These are phyloP conservation scores for Diachrysia chrysitis DNA, from an alignment of 2,888 invertebrate species.

Conservation along the genomic window DNA sequence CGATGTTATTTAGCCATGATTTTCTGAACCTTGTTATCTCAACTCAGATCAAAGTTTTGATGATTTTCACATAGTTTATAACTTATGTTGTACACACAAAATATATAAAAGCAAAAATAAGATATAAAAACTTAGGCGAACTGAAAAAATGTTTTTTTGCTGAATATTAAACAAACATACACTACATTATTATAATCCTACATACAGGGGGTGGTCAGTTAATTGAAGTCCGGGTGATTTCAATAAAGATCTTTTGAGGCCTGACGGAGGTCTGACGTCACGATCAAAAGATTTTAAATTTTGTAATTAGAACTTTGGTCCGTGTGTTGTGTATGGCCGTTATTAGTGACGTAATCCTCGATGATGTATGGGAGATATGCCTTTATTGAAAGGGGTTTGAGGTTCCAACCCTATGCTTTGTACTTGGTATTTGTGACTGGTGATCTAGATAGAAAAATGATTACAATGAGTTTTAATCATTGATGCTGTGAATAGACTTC, in stretches of 20 bases:
- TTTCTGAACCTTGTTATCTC: too few species aligned
- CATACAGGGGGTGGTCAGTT: conserved; percentile 65
- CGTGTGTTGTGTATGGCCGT: conserved; percentile 52
- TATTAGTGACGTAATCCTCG: conserved; percentile 63
- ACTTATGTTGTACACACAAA: too few species aligned
- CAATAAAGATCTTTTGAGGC: conserved; percentile 76
- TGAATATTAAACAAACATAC: conserved; percentile 37
- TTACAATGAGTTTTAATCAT: background rate
- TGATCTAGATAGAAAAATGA: background rate
- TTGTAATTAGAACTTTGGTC: conserved; percentile 65
- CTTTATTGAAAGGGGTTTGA: conserved; percentile 33
- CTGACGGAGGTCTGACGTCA: conserved; percentile 82
- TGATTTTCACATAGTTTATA: too few species aligned
- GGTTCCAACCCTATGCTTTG: conserved; percentile 5
- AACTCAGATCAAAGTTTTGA: too few species aligned
- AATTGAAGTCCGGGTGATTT: conserved; percentile 80
- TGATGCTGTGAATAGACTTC: background rate
- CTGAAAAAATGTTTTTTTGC: too few species aligned
- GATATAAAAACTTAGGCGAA: too few species aligned
- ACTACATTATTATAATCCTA: conserved; percentile 12
- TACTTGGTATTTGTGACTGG: background rate
- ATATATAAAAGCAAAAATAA: too few species aligned
- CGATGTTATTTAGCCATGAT: too few species aligned
- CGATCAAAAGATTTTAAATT: conserved; percentile 75
- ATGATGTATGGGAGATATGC: conserved; percentile 40